A percentile compares a stretch with the other conserved stretches of the same genome.
Conservation (phyloP, 2,888 invertebrate species). For the Dermolepida albohirtum region DNA sequence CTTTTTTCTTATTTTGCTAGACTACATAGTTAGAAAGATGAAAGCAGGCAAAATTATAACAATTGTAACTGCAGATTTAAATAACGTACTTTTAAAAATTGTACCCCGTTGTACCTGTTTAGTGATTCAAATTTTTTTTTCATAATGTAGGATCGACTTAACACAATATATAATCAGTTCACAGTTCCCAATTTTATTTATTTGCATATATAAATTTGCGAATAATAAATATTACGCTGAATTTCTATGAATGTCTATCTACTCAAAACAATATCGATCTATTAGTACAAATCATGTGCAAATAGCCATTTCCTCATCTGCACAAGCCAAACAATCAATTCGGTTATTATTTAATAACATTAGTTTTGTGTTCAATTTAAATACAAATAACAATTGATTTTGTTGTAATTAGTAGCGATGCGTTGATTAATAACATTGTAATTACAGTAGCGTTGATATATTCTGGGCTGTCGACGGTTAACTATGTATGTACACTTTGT, state of each 20-base stretch:
- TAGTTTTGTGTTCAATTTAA: slow-evolving; percentile 16
- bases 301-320: neutral
- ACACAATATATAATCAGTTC: no score
- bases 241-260: neutral
- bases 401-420: slow-evolving; percentile 18
- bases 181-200: no score
- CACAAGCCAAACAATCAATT: slow-evolving; percentile 12
- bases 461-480: neutral
- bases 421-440: slow-evolving; percentile 22
- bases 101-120: no score
- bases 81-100: no score
- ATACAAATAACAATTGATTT: slow-evolving; percentile 30
- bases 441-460: slow-evolving; percentile 7
- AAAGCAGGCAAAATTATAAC: no score
- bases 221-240: slow-evolving; percentile 1
- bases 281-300: slow-evolving; percentile 14
- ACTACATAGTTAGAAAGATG: no score
- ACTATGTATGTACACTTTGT: neutral
- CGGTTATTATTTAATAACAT: slow-evolving; percentile 31
- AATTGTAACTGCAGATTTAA: no score
- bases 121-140: no score
- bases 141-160: no score
- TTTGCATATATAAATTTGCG: no score
- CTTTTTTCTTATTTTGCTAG: no score
- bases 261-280: slow-evolving; percentile 9